Evolutionary conservation across 37 sponge, comb jelly and placozoan genomes (phyloP).

Genomic region (Crambe crambe): DNA sequence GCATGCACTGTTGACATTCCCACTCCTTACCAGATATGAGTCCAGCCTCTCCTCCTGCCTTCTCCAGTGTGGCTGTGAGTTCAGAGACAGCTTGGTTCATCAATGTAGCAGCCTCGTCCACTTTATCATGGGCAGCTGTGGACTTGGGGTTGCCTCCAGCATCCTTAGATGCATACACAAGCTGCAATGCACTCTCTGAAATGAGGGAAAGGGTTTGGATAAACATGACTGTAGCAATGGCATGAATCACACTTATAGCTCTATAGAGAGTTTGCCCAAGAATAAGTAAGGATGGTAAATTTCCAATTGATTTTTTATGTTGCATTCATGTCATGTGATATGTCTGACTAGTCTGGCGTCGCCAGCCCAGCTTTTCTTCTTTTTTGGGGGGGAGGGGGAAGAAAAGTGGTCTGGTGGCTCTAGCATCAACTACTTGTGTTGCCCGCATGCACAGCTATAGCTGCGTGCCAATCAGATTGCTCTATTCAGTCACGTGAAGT

Average conservation of each 20-base stretch:
- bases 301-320: too few species aligned
- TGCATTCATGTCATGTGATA: too few species aligned
- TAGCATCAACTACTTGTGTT: too few species aligned
- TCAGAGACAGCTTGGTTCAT: conserved; percentile 73
- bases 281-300: too few species aligned
- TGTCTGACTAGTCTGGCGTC: too few species aligned
- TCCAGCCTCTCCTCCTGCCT: conserved; percentile 70
- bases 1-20: neutral
- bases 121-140: conserved; percentile 36
- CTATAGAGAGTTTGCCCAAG: too few species aligned
- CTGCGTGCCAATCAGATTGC: too few species aligned
- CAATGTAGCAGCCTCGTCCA: conserved; percentile 68
- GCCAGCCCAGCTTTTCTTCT: conserved; percentile 86
- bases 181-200: conserved; percentile 50
- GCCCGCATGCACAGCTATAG: too few species aligned
- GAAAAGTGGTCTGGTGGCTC: too few species aligned
- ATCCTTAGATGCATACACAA: conserved; percentile 86
- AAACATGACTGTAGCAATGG: neutral
- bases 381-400: too few species aligned
- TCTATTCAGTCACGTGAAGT: conserved; percentile 61
- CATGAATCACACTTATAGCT: neutral
- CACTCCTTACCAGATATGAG: conserved; percentile 52
- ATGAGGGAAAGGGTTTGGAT: neutral
- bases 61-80: conserved; percentile 68
- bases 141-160: conserved; percentile 86